Base-by-base conservation (phyloP, 2,797 vertebrate genomes). In the Tragelaphus oryx region DNA sequence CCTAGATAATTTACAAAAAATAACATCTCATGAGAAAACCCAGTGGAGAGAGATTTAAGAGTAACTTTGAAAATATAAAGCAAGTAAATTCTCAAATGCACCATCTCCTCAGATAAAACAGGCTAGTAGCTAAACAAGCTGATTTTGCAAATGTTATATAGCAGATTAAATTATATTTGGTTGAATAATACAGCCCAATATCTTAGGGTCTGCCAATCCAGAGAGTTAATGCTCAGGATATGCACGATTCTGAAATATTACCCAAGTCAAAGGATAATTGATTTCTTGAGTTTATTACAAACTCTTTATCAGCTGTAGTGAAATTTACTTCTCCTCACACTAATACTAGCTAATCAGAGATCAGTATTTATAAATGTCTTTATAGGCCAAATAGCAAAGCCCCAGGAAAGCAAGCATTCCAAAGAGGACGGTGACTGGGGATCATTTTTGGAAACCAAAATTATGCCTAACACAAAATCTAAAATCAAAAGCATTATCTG, bases 1-100 rank as follows among this genome's bases (percentile, higher is more conserved):
- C 98, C 99, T 99, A 96, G 59, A 94, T 1, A 10, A 89, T 20
- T 97, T 54, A 94, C 0, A 3, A 60, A 24, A 86, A 81, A 96
- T 90, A 89, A 14, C 7, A 1, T 5, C 80, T 30, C 86, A 83
- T 97, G 2, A 88, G 93, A 90, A 87, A 24, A 5, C 46, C 22
- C 54, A 10, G 5, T 3, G 18, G 8, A 24, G 30, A 92, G 37
- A 93, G 20, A 75, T 37, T n/a, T 37, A 60, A 48, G 10, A 20
- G 44, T 46, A 2, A 33, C 3, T 59, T 85, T 55, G 79, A n/a
- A 95, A 89, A 93, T 24, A 4, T 6, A 78, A 85, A 6, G 52
- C 60, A 92, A 62, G 48, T 2, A 44, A 96, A 57, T 1, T 44
- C 74, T 16, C 37, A 87, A 74, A 54, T 0, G 13, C 10, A 11